phyloP scores from a whole-genome alignment of 2,113 vertebrate species.

The Dryoscopus gambensis region DNA sequence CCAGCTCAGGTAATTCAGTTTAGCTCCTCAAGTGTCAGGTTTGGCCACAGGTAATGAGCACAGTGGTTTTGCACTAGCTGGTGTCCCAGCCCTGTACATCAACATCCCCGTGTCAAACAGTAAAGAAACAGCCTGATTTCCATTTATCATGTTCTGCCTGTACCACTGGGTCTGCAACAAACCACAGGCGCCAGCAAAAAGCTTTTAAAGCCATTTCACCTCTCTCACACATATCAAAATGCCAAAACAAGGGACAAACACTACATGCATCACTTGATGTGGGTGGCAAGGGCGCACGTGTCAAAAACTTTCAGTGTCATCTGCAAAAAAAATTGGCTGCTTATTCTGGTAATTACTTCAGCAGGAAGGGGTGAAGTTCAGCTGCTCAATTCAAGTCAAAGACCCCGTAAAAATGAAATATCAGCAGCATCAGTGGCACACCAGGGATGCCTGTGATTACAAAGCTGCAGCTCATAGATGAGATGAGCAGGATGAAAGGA shows the following conservation, averaged over 20 bases:
- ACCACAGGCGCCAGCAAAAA: slow-evolving; percentile 54
- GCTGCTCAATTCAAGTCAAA: slow-evolving; percentile 49
- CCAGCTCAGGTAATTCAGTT: neutral
- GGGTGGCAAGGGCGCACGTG: slow-evolving; percentile 55
- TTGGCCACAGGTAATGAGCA: neutral
- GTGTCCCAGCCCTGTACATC: neutral
- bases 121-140: neutral
- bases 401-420: slow-evolving; percentile 46
- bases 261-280: slow-evolving; percentile 49
- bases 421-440: slow-evolving; percentile 18
- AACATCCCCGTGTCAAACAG: neutral
- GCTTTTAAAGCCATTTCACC: slow-evolving; percentile 61
- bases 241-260: slow-evolving; percentile 60
- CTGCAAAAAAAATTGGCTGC: slow-evolving; percentile 7
- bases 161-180: slow-evolving; percentile 36
- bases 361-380: slow-evolving; percentile 55
- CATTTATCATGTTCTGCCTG: neutral
- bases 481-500: neutral
- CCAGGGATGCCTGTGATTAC: slow-evolving; percentile 3
- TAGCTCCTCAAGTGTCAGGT: neutral
- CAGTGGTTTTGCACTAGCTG: neutral
- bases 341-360: slow-evolving; percentile 69
- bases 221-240: slow-evolving; percentile 60
- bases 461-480: slow-evolving; percentile 7
- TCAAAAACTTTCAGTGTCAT: slow-evolving; percentile 55